Evolutionary conservation across 2,888 invertebrate species (phyloP).

Genomic region (Alentia gelatinosa): DNA sequence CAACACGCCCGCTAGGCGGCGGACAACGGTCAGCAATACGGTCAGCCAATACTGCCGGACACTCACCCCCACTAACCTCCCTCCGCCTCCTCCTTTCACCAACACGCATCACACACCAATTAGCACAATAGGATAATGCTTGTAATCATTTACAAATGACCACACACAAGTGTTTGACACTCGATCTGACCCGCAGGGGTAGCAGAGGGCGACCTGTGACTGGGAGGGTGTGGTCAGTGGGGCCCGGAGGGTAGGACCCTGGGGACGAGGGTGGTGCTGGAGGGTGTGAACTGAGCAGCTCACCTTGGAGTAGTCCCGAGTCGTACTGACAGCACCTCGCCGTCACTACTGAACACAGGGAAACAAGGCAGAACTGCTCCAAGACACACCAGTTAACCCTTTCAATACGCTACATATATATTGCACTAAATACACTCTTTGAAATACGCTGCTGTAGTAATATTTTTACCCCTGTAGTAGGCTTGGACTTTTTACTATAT

Average conservation of each 20-base stretch:
- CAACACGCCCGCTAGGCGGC: too few species aligned
- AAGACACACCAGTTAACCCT: neutral
- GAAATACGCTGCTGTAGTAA: too few species aligned
- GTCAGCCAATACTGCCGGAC: too few species aligned
- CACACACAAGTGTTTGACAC: slow-evolving; percentile 19
- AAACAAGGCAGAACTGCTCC: neutral
- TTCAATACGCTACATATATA: neutral
- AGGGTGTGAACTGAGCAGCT: neutral
- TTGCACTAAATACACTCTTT: too few species aligned
- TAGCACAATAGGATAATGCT: neutral
- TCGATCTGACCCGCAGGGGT: neutral
- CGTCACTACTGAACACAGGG: neutral
- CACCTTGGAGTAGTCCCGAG: neutral
- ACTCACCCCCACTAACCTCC: neutral
- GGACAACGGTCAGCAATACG: neutral
- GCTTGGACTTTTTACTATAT: too few species aligned
- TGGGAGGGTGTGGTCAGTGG: slow-evolving; percentile 37
- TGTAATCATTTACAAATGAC: slow-evolving; percentile 16
- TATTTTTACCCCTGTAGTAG: too few species aligned
- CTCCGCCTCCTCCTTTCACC: neutral
- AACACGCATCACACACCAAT: slow-evolving; percentile 9
- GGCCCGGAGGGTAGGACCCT: neutral
- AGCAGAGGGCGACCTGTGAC: neutral
- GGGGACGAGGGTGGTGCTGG: neutral
- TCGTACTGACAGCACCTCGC: neutral